Conservation (phyloP, 2,113 vertebrate species). For the Pampusana beccarii region DNA sequence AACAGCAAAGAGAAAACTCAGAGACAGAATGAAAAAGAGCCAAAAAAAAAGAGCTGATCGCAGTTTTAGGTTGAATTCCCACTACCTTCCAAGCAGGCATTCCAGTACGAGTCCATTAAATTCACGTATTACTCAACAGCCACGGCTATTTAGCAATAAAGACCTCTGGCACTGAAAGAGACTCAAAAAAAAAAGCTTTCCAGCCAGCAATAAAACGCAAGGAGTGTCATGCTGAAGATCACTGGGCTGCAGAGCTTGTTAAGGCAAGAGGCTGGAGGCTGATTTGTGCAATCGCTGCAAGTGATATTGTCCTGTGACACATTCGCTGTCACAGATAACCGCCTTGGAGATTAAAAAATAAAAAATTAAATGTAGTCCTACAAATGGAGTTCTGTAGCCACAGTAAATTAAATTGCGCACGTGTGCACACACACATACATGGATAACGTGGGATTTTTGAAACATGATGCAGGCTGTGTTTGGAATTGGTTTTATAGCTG, state of each 20-base stretch:
- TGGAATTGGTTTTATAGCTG: neutral
- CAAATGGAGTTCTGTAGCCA: neutral
- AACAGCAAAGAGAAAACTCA: slow-evolving; percentile 12
- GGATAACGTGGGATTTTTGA: neutral
- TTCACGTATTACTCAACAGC: slow-evolving; percentile 7
- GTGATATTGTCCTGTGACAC: neutral
- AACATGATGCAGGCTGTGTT: neutral
- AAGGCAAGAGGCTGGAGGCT: slow-evolving; percentile 24
- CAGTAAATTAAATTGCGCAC: neutral
- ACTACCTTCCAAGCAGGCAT: neutral
- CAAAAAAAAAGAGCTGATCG: neutral
- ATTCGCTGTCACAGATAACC: neutral
- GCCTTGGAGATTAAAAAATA: neutral
- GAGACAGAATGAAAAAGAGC: neutral
- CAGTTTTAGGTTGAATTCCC: slow-evolving; percentile 3
- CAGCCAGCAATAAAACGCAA: neutral
- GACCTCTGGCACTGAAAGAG: slow-evolving; percentile 29
- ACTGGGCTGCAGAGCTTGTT: neutral
- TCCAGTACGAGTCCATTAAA: slow-evolving; percentile 1
- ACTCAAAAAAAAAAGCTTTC: slow-evolving; percentile 14
- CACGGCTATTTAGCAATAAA: slow-evolving; percentile 48
- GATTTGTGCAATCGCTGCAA: slow-evolving; percentile 29
- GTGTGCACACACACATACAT: neutral
- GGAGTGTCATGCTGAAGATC: neutral
- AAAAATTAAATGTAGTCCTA: neutral